Base-by-base conservation (phyloP, 2,113 vertebrate species). In the Phaethon lepturus region DNA sequence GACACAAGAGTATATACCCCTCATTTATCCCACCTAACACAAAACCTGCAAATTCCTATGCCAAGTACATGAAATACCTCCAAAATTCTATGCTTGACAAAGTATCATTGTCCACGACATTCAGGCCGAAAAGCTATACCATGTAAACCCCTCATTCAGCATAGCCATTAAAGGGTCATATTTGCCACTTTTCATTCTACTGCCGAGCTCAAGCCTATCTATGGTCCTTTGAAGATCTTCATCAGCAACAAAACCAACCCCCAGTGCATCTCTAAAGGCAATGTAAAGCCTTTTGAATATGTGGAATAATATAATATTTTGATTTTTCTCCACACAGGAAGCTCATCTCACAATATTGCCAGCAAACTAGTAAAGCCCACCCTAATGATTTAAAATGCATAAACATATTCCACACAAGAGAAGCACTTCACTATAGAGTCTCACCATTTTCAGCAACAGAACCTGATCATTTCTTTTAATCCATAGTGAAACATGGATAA, bases 401-500 rank as follows among this genome's bases (percentile, higher is more conserved):
- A 20, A 58, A 38, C 9, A 28, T 1, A 11, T 55, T 24, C 38
- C 52, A 67, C 7, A 1, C 0, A 29, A 44, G 47, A 55, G 15
- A 42, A 50, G 14, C 17, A 35, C 58, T 60, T 33, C 4, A 11
- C 11, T 18, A 4, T 13, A 26, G 22, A 19, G 8, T 4, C 38
- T 80, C 45, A 11, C 8, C 2, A 11, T 25, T 66, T 49, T 26
- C 80, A 84, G 26, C 42, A 62, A 40, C 3, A 40, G 79, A 67
- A 1, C 6, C 7, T 42, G 4, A 13, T 53, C 1, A 9, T 55
- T 71, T 26, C 9, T 44, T 79, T 75, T 10, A 44, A 58, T 18
- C 33, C 5, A 35, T 0, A 0, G 8, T 22, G 35, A 73, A 82
- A 53, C 42, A 53, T 0, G 0, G 25, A 20, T 38, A 59, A 67